phyloP scores from a whole-genome alignment of 2,888 invertebrate genomes.

The Pandemis corylana region DNA sequence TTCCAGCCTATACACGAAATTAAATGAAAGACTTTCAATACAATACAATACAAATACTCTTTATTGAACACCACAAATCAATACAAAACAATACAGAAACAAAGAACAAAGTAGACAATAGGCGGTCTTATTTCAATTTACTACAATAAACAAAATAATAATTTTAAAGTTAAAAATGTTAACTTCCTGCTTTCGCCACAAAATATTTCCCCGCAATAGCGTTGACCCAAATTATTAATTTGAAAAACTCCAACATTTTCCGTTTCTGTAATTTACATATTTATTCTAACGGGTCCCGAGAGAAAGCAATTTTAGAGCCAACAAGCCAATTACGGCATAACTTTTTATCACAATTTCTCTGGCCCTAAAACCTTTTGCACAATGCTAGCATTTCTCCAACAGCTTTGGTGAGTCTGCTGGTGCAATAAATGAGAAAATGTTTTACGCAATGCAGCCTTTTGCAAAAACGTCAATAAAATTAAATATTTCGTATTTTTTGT shows the following conservation, averaged over 20 bases:
- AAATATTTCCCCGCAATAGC: not conserved
- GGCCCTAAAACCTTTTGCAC: conserved; percentile 56
- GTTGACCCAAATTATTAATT: conserved; percentile 18
- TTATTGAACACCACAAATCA: too few species aligned
- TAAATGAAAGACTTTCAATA: too few species aligned
- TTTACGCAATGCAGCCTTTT: conserved; percentile 66
- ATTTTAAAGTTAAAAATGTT: too few species aligned
- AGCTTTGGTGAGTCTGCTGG: conserved; percentile 42
- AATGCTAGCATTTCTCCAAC: conserved; percentile 57
- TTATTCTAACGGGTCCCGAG: conserved; percentile 28
- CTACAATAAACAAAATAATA: too few species aligned
- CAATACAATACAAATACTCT: too few species aligned
- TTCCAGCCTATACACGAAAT: too few species aligned
- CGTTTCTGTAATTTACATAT: conserved; percentile 28
- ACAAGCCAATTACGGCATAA: conserved; percentile 32
- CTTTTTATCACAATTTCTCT: conserved; percentile 62
- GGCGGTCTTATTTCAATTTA: too few species aligned
- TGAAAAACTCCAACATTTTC: conserved; percentile 16
- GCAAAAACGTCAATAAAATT: conserved; percentile 57
- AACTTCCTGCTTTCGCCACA: not conserved
- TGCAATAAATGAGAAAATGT: conserved; percentile 49
- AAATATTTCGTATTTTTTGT: conserved; percentile 46
- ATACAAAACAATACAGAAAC: too few species aligned
- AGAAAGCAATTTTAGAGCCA: conserved; percentile 39
- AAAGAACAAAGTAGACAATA: too few species aligned